These are phyloP conservation scores for Lophura nycthemera DNA, from an alignment of 2,113 vertebrate species.

Conservation along the genomic window DNA sequence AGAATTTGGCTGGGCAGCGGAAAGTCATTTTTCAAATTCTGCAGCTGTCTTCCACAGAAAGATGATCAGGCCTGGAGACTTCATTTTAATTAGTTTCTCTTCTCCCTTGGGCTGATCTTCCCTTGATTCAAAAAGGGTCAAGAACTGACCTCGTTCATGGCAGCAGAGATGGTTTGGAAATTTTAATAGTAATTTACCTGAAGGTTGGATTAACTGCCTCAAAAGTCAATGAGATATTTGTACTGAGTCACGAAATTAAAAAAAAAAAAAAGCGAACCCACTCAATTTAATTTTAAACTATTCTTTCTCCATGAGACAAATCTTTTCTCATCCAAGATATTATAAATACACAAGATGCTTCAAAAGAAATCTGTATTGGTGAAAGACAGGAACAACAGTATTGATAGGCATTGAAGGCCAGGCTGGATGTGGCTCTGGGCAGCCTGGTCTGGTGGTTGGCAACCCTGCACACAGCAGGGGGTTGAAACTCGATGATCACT, in stretches of 20 bases:
- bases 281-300: background rate
- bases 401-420: background rate
- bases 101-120: background rate
- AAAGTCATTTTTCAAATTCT: constrained; percentile 25
- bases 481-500: too few species aligned
- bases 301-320: background rate
- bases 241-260: background rate
- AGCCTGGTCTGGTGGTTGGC: too few species aligned
- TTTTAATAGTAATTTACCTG: background rate
- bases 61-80: background rate
- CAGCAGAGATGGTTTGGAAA: background rate
- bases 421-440: too few species aligned
- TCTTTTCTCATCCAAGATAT: background rate
- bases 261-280: background rate
- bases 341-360: accelerated
- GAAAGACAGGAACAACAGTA: background rate
- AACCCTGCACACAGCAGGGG: too few species aligned
- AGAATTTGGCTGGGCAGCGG: background rate
- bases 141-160: background rate
- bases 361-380: background rate
- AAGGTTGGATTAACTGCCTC: background rate
- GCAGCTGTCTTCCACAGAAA: background rate
- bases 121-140: background rate
- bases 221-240: background rate
- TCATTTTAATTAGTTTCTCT: constrained; percentile 39